Conservation (phyloP, 2,797 vertebrate species). For the Streptopelia turtur region DNA sequence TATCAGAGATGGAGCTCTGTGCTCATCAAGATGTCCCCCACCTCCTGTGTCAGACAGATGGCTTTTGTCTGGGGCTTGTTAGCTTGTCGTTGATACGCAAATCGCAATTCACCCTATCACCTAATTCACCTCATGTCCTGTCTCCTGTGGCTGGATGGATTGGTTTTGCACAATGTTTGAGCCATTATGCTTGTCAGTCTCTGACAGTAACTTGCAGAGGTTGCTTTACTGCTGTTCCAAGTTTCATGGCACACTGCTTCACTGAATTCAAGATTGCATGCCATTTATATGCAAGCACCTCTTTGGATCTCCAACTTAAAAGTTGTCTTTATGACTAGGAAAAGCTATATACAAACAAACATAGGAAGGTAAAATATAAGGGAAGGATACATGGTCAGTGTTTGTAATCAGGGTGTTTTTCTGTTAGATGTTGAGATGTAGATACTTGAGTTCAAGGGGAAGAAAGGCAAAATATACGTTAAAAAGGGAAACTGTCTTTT, state of each 20-base stretch:
- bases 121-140: too few species aligned
- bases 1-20: too few species aligned
- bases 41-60: too few species aligned
- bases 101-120: too few species aligned
- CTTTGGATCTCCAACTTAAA: background rate
- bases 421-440: background rate
- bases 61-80: too few species aligned
- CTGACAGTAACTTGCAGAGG: background rate
- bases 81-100: too few species aligned
- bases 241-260: background rate
- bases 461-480: background rate
- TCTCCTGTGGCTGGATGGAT: too few species aligned
- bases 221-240: background rate
- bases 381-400: background rate
- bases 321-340: background rate
- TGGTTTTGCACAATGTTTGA: too few species aligned
- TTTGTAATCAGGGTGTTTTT: background rate
- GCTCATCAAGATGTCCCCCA: too few species aligned
- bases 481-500: background rate
- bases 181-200: too few species aligned
- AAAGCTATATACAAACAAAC: background rate
- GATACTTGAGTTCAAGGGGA: background rate
- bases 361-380: background rate
- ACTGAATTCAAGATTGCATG: background rate
- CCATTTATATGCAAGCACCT: background rate